Evolutionary conservation across 1,140 invertebrate species (phyloP), one percentile per base, ranked within the genome.

Genomic region (Acromyrmex charruanus): DNA sequence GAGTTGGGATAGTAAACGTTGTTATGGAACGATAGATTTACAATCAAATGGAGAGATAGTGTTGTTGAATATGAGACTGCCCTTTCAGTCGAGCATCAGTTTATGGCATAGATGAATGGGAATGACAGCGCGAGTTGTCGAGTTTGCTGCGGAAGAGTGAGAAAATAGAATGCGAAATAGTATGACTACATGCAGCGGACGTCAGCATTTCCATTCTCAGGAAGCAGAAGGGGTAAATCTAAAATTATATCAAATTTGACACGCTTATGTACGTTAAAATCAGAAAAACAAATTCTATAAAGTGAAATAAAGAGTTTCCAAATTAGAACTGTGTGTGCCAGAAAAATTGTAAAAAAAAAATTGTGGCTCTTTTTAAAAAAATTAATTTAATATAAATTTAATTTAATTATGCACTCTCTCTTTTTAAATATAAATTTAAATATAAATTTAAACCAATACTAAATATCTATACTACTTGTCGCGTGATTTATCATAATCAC

Each of bases 171-270:
- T 44, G 49, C 49, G 49, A 49, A 82, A 28, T 31, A 49, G 66
- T 6, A 12, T 59, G 68, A 71, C 10, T 58, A 16, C 12, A 44
- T 18, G 68, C 55, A 31, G 61, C 55, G 53, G 18, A 82, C 55
- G 80, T 75, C 80, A 49, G 39, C 69, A 21, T 75, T 84, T 61
- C 18, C 69, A 72, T 72, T 49, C 39, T 4, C 49, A 5, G 12
- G 14, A 18, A 49, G 35, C 39, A 35, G 25, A 74, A 74, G 35
- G 31, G 25, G 14, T 61, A 49, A 49, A 6, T 84, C 39, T 84
- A 84, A 84, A 84, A 84, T 84, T 84, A 84, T 84, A 10, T 7
- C 80, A n/a, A 44, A 9, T 58, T 53, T 69, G 14, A 49, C 35
- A 44, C 12, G n/a, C 9, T 18, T 44, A 51, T 25, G 16, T 10